Evolutionary conservation across 2,888 invertebrate genomes (phyloP).

Genomic region (Ormyrus labotus): DNA sequence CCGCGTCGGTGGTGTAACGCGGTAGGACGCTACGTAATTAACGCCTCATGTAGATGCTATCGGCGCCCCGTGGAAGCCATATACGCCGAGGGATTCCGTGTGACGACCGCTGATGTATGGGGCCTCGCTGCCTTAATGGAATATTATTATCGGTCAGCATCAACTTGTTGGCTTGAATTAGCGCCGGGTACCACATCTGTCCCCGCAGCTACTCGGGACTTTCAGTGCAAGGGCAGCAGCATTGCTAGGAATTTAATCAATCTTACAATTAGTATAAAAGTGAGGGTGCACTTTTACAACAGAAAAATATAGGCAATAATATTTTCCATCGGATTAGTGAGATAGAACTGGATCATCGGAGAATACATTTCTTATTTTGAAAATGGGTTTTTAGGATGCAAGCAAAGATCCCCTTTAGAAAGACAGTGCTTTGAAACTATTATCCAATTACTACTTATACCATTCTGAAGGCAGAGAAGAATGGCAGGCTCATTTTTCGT

Average conservation of each 20-base stretch:
- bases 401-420: no score
- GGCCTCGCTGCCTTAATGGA: conserved; percentile 71
- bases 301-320: no score
- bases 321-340: no score
- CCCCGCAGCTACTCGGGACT: conserved; percentile 41
- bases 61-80: conserved; percentile 60
- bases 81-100: conserved; percentile 67
- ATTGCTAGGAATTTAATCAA: no score
- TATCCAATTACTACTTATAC: conserved; percentile 15
- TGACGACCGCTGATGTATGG: conserved; percentile 73
- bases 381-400: no score
- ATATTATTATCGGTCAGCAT: conserved; percentile 75
- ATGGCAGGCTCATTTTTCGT: background rate
- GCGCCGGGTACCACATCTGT: conserved; percentile 60
- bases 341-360: no score
- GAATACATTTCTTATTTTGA: no score
- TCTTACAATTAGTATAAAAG: no score
- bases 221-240: no score
- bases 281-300: no score
- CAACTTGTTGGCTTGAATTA: conserved; percentile 70
- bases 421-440: background rate
- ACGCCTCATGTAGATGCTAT: conserved; percentile 75
- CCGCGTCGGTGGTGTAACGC: conserved; percentile 67
- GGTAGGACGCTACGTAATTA: conserved; percentile 74
- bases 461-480: background rate